These are phyloP conservation scores for Schrankia costaestrigalis DNA, from an alignment of 2,888 invertebrate species.

Conservation along the genomic window DNA sequence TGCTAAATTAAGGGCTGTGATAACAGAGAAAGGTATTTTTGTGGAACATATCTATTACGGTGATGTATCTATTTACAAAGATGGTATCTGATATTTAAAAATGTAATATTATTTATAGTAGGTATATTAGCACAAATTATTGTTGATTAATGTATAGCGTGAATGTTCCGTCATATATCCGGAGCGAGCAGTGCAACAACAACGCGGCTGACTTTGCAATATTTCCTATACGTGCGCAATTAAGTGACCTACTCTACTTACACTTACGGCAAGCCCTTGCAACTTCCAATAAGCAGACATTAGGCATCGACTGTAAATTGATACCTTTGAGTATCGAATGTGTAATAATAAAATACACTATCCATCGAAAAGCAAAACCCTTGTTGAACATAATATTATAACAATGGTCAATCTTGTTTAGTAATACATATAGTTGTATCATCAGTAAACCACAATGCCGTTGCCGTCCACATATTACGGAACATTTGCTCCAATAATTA, in stretches of 20 bases:
- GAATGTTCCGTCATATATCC: constrained; percentile 25
- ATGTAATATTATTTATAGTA: constrained; percentile 23
- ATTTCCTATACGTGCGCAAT: constrained; percentile 28
- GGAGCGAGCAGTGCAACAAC: constrained; percentile 8
- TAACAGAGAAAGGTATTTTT: constrained; percentile 61
- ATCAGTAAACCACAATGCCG: constrained; percentile 16
- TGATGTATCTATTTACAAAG: constrained; percentile 37
- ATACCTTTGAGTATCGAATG: too few relatives aligned
- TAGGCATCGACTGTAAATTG: too few relatives aligned
- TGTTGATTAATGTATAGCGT: constrained; percentile 11
- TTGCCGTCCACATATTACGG: constrained; percentile 24
- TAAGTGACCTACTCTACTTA: constrained; percentile 2
- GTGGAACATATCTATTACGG: constrained; percentile 54
- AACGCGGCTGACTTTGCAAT: constrained; percentile 22
- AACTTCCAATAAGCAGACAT: too few relatives aligned
- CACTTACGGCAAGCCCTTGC: too few relatives aligned
- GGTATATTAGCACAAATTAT: constrained; percentile 19
- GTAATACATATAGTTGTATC: background rate
- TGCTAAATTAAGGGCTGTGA: constrained; percentile 73
- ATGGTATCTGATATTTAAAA: constrained; percentile 29
- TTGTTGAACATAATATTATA: too few relatives aligned
- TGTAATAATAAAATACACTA: too few relatives aligned
- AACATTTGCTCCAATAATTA: constrained; percentile 31
- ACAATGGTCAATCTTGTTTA: too few relatives aligned
- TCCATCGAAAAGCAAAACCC: too few relatives aligned